Conservation (phyloP, 2,797 vertebrate species). For the Taenioides sp. region DNA sequence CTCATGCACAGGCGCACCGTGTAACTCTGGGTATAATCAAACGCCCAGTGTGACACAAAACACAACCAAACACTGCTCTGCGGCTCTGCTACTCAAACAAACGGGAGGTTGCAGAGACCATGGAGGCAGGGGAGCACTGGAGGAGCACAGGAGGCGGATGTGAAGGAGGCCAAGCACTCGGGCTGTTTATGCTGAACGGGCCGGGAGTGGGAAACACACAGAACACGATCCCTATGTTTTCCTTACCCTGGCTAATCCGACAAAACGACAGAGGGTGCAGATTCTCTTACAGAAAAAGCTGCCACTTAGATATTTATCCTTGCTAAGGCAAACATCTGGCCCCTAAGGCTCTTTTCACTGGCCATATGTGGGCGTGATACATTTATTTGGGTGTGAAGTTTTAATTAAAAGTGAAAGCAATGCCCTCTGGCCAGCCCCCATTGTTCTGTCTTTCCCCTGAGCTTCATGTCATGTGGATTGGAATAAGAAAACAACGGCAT, state of each 20-base stretch:
- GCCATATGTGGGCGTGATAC: slow-evolving; percentile 63
- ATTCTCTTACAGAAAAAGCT: slow-evolving; percentile 78
- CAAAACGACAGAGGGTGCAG: slow-evolving; percentile 74
- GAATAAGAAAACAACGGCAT: slow-evolving; percentile 18
- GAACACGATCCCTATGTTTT: slow-evolving; percentile 77
- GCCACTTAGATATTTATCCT: slow-evolving; percentile 78
- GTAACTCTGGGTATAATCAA: slow-evolving; percentile 69
- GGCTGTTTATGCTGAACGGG: slow-evolving; percentile 73
- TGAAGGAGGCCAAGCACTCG: slow-evolving; percentile 62
- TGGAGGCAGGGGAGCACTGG: slow-evolving; percentile 44
- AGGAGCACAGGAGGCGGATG: slow-evolving; percentile 51
- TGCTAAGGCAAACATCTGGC: slow-evolving; percentile 75
- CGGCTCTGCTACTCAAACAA: slow-evolving; percentile 76
- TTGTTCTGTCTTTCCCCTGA: slow-evolving; percentile 42
- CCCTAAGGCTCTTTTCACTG: slow-evolving; percentile 57
- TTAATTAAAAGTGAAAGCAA: slow-evolving; percentile 80
- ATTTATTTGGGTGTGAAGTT: slow-evolving; percentile 76
- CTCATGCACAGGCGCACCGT: slow-evolving; percentile 53
- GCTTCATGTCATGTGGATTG: slow-evolving; percentile 27
- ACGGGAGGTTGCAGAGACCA: slow-evolving; percentile 48
- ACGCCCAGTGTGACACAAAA: slow-evolving; percentile 71
- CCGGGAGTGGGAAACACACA: slow-evolving; percentile 63
- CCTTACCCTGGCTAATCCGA: slow-evolving; percentile 73
- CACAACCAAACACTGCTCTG: slow-evolving; percentile 75
- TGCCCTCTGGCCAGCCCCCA: slow-evolving; percentile 38